A percentile compares a stretch with the other conserved stretches of the same genome.
phyloP scores from a whole-genome alignment of 2,797 vertebrate species.

The Fundulus diaphanus region DNA sequence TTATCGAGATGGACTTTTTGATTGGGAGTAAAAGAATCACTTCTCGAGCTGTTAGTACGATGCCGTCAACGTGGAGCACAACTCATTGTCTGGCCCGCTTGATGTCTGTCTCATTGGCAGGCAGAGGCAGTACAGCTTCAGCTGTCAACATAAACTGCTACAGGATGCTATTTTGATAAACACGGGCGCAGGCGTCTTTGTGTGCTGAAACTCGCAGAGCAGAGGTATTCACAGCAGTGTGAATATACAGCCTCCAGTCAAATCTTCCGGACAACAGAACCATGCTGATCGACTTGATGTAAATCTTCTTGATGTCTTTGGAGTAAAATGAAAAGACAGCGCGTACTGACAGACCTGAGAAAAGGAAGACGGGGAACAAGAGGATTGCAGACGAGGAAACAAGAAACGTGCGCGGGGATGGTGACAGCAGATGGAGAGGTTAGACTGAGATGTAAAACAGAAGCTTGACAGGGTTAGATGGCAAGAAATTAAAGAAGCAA shows the following conservation, averaged over 20 bases:
- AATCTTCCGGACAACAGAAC: slow-evolving; percentile 50
- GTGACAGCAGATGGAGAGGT: slow-evolving; percentile 31
- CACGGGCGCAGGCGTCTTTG: slow-evolving; percentile 26
- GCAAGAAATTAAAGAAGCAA: slow-evolving; percentile 32
- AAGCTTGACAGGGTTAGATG: slow-evolving; percentile 27
- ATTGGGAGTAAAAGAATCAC: background rate
- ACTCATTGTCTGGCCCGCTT: slow-evolving; percentile 12
- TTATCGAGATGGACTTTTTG: background rate
- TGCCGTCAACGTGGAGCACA: background rate
- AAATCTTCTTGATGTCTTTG: slow-evolving; percentile 55
- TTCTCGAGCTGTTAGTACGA: slow-evolving; percentile 1
- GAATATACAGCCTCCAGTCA: slow-evolving; percentile 56
- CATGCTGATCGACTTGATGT: slow-evolving; percentile 41
- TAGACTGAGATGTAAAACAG: slow-evolving; percentile 34
- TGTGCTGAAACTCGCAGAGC: slow-evolving; percentile 24
- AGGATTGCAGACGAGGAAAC: slow-evolving; percentile 29
- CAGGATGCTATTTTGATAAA: slow-evolving; percentile 55
- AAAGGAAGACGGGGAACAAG: slow-evolving; percentile 43
- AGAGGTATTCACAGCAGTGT: slow-evolving; percentile 41
- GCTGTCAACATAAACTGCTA: slow-evolving; percentile 41
- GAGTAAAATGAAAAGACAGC: slow-evolving; percentile 43
- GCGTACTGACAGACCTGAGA: slow-evolving; percentile 45
- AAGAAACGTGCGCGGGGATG: slow-evolving; percentile 21
- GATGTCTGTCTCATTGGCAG: slow-evolving; percentile 26
- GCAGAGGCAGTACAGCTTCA: slow-evolving; percentile 29